phyloP scores from a whole-genome alignment of 2,888 invertebrate species.

The Fragum whitleyi region DNA sequence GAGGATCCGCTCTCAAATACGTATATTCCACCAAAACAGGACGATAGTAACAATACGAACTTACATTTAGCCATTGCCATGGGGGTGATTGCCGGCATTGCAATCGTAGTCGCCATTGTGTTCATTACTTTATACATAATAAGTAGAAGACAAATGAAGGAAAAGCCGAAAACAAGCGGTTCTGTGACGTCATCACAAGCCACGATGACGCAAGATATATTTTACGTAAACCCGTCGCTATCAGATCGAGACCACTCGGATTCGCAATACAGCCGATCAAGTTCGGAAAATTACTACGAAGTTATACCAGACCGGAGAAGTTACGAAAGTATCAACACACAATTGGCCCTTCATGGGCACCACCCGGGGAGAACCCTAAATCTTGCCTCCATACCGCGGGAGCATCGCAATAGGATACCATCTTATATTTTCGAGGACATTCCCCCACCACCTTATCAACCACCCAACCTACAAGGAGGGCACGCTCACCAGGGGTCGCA shows the following conservation, averaged over 20 bases:
- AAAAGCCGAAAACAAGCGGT: constrained; percentile 71
- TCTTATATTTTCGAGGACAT: constrained; percentile 78
- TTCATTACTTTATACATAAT: constrained; percentile 76
- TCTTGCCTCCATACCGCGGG: constrained; percentile 62
- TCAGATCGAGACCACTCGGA: constrained; percentile 79
- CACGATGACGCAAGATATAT: constrained; percentile 82
- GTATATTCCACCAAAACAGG: constrained; percentile 64
- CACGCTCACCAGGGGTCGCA: constrained; percentile 56
- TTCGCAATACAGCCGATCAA: constrained; percentile 77
- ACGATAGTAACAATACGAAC: constrained; percentile 60
- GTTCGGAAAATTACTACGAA: constrained; percentile 82
- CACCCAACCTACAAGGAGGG: constrained; percentile 66
- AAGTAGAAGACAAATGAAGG: constrained; percentile 71
- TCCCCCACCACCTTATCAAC: constrained; percentile 81
- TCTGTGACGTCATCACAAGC: constrained; percentile 81
- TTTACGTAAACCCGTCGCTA: constrained; percentile 81
- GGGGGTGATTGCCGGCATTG: constrained; percentile 78
- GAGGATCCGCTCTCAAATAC: constrained; percentile 77
- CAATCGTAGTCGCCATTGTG: constrained; percentile 72
- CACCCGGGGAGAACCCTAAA: constrained; percentile 67
- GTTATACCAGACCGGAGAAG: constrained; percentile 81
- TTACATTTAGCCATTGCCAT: constrained; percentile 75
- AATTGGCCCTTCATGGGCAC: constrained; percentile 71
- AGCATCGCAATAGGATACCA: constrained; percentile 67
- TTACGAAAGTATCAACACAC: constrained; percentile 81